A percentile compares a stretch with the other conserved stretches of the same genome.
Conservation (phyloP, 2,797 vertebrate genomes). For the Fringilla coelebs region DNA sequence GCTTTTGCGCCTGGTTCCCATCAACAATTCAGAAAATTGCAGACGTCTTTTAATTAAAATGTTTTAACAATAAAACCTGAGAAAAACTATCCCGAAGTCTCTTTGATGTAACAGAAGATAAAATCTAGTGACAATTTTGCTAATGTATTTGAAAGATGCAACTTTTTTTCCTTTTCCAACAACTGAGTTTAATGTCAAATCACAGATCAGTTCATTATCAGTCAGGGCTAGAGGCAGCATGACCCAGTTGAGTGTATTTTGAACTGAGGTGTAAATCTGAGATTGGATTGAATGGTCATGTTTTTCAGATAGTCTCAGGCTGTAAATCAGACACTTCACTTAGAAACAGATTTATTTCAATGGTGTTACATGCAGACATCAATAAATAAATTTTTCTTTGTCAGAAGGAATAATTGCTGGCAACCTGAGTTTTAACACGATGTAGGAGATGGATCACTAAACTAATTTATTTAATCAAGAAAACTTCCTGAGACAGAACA, state of each 20-base stretch:
- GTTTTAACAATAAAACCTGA: slow-evolving; percentile 67
- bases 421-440: slow-evolving; percentile 64
- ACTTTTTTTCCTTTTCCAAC: slow-evolving; percentile 6
- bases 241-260: slow-evolving; percentile 44
- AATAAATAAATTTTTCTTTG: slow-evolving; percentile 73
- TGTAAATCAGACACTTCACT: slow-evolving; percentile 69
- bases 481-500: slow-evolving; percentile 30
- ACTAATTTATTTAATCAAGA: slow-evolving; percentile 70
- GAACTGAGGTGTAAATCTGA: slow-evolving; percentile 68
- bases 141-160: slow-evolving; percentile 23
- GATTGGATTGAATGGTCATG: slow-evolving; percentile 71
- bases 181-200: slow-evolving; percentile 73
- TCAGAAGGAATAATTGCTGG: slow-evolving; percentile 70
- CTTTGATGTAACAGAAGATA: slow-evolving; percentile 57
- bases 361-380: slow-evolving; percentile 63
- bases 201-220: slow-evolving; percentile 53
- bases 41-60: slow-evolving; percentile 63
- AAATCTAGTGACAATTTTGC: slow-evolving; percentile 52
- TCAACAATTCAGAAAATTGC: slow-evolving; percentile 51
- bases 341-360: slow-evolving; percentile 75
- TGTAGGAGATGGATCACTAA: slow-evolving; percentile 55
- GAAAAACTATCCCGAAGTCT: slow-evolving; percentile 37
- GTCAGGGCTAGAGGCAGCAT: slow-evolving; percentile 24
- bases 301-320: slow-evolving; percentile 67
- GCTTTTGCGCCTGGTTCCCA: not conserved